Conservation (phyloP, 2,797 vertebrate species). For the Carcharodon carcharias region DNA sequence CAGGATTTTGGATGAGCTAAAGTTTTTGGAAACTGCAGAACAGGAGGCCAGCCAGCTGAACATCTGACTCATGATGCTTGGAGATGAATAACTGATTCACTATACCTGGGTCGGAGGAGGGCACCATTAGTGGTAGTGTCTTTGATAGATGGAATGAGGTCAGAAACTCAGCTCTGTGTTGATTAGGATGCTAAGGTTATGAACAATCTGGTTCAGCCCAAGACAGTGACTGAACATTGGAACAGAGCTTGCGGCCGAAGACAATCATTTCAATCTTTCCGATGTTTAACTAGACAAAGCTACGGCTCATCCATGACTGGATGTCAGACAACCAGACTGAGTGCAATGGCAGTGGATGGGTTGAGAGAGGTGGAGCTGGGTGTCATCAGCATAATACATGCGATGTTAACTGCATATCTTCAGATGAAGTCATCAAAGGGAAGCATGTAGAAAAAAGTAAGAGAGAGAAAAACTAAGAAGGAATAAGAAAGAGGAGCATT, state of each 20-base stretch:
- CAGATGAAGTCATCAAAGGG: background rate
- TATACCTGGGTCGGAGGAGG: background rate
- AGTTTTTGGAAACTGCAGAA: background rate
- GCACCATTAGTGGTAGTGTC: background rate
- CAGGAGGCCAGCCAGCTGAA: background rate
- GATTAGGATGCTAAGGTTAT: background rate
- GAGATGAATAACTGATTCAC: background rate
- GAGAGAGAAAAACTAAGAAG: background rate
- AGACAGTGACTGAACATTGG: background rate
- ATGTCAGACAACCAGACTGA: background rate
- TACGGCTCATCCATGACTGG: background rate
- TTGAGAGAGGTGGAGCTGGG: background rate
- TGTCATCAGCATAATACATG: background rate
- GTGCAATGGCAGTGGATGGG: background rate
- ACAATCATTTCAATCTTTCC: background rate
- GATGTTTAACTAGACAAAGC: background rate
- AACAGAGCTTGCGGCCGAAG: background rate
- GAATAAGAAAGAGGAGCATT: background rate
- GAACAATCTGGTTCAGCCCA: background rate
- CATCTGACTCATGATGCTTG: background rate
- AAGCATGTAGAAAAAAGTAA: background rate
- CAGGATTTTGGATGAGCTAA: background rate
- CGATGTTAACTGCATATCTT: background rate
- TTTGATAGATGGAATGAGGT: background rate
- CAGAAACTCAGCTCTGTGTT: background rate